Evolutionary conservation across 2,888 invertebrate species (phyloP), one percentile per base, ranked within the genome.

Genomic region (Steinernema hermaphroditum): DNA sequence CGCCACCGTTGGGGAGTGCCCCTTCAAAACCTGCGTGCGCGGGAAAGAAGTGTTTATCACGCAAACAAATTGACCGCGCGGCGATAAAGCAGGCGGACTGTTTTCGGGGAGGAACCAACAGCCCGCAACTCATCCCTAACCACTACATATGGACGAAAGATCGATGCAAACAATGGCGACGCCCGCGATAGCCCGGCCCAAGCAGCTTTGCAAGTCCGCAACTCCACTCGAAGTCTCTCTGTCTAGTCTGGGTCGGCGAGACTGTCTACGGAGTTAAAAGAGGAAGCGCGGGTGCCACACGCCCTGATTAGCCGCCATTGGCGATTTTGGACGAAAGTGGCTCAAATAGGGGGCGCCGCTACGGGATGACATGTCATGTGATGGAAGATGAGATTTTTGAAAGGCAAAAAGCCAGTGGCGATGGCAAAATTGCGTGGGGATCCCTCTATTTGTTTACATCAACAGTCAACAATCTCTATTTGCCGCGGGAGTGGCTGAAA

Each of bases 161-260:
- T 62, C 62, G 62, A 62, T 62, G 29, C 62, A 62, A 62, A 62
- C 62, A 62, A 62, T 29, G 62, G 62, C 34, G 62, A 62, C 32
- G 32, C 32, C 62, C 62, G 37, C 46, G 46, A 46, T 46, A 46
- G 46, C 46, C 46, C n/a, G 46, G 46, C 9, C 46, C 46, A 46
- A 19, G 37, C 37, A 8, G 37, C 37, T 37, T 37, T 37, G 37
- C 37, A 37, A 37, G 37, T 37, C 6, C 37, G 37, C 37, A 12
- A 37, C 37, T 37, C 37, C 37, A 12, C 37, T 12, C n/a, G n/a
- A n/a, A n/a, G n/a, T n/a, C n/a, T n/a, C n/a, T n/a, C n/a, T n/a
- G n/a, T n/a, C n/a, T n/a, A n/a, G n/a, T n/a, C n/a, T n/a, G n/a
- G n/a, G n/a, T n/a, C n/a, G n/a, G n/a, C n/a, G n/a, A n/a, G 27